These are phyloP conservation scores for Telmatochromis sp. DNA, from an alignment of 2,113 vertebrate species.

Conservation along the genomic window DNA sequence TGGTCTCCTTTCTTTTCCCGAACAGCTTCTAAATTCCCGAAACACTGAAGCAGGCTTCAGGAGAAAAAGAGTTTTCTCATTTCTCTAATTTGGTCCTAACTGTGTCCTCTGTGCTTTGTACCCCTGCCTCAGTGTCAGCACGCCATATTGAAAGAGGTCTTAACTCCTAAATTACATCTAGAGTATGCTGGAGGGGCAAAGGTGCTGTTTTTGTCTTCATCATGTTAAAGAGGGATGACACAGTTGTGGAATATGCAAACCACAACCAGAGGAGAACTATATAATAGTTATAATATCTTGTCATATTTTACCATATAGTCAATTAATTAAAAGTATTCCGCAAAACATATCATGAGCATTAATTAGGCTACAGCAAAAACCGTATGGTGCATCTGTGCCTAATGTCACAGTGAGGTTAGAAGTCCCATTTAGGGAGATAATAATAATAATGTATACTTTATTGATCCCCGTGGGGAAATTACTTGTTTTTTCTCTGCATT, in stretches of 20 bases:
- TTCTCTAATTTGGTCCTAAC: not conserved
- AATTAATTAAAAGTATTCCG: rapidly evolving
- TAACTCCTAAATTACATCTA: not conserved
- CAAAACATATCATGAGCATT: not conserved
- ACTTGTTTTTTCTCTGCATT: not conserved
- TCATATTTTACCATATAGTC: not conserved
- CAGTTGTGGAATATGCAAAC: not conserved
- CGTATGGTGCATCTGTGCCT: rapidly evolving
- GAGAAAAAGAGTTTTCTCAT: not conserved
- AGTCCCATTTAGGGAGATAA: not conserved
- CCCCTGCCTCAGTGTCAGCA: not conserved
- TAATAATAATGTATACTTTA: not conserved
- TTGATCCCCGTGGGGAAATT: not conserved
- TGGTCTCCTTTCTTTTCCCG: not conserved
- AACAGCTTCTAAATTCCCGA: not conserved
- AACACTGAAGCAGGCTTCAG: not conserved
- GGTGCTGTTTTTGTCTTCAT: not conserved
- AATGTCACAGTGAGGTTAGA: not conserved
- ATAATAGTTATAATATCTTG: not conserved
- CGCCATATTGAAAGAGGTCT: rapidly evolving
- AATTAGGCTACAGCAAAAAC: not conserved
- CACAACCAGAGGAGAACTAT: not conserved
- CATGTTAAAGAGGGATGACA: not conserved
- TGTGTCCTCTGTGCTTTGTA: not conserved
- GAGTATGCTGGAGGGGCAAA: not conserved